Evolutionary conservation across 53 echinoderm and acorn worm species (phyloP), one percentile per base, ranked within the genome.

Genomic region (Actinopyga echinites): DNA sequence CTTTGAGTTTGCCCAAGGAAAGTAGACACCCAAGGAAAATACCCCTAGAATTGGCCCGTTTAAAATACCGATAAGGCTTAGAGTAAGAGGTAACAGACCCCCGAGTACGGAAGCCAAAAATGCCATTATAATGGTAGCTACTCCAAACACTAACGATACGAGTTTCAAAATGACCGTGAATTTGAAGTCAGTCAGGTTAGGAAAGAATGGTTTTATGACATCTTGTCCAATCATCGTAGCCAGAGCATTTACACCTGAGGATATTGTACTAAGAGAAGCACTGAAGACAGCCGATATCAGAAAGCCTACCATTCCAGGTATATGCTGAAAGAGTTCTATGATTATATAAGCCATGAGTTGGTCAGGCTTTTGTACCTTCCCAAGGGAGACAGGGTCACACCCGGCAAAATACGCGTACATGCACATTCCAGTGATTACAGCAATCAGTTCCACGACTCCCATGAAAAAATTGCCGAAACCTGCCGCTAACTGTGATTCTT

Each of bases 301-400:
- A n/a, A 80, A 80, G 4, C 81, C 81, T 13, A 22, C 40, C 81
- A 80, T 23, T 10, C 81, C 81, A 37, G 81, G 81, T 22, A 33
- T 35, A 19, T 80, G 26, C 11, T 80, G n/a, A 36, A 80, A 80
- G 3, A 80, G 34, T 21, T 80, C 81, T 8, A 80, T 62, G 21
- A 80, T 80, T 10, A 62, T 61, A n/a, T 80, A 80, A 23, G 81
- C 81, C 60, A 80, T 80, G n/a, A 80, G 60, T 35, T 80, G 81
- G 17, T 80, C 81, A 1, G 61, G 59, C 35, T 62, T 59, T 61
- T 59, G 35, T 6, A 80, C 63, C 23, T 59, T 36, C 21, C 42
- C 63, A 9, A 36, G 7, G 4, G 37, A 22, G 40, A 60, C 11
- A 2, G 81, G 81, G 38, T 80, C 81, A 29, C 81, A 80, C 13